These are phyloP conservation scores for Trachymyrmex cornetzi DNA, from an alignment of 1,140 invertebrate species.

Conservation along the genomic window DNA sequence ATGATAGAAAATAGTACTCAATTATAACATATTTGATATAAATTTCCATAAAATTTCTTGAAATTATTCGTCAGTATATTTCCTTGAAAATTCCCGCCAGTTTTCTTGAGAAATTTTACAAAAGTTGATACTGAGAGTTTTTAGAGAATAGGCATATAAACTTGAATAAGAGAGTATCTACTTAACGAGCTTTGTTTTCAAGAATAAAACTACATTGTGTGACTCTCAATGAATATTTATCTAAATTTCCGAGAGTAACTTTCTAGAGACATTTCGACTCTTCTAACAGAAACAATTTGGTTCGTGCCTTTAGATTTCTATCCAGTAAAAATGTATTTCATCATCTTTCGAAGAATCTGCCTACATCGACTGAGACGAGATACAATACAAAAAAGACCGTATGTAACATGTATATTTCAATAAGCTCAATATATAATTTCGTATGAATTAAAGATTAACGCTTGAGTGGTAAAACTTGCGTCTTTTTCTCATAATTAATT, in stretches of 20 bases:
- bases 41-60: background rate
- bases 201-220: background rate
- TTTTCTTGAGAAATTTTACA: background rate
- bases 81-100: background rate
- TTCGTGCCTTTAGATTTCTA: background rate
- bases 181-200: background rate
- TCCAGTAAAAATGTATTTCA: no score
- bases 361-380: no score
- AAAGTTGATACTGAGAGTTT: background rate
- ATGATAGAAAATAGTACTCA: background rate
- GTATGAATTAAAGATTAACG: no score
- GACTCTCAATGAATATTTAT: conserved; percentile 11
- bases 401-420: no score
- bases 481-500: no score
- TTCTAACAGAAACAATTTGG: background rate
- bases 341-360: no score
- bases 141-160: background rate
- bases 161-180: no score
- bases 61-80: background rate
- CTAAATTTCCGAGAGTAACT: background rate
- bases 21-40: background rate
- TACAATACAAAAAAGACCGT: no score
- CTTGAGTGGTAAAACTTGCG: no score
- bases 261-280: background rate
- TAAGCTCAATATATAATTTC: no score